These are phyloP conservation scores for Gavialis gangeticus DNA, from an alignment of 2,113 vertebrate species.

Conservation along the genomic window DNA sequence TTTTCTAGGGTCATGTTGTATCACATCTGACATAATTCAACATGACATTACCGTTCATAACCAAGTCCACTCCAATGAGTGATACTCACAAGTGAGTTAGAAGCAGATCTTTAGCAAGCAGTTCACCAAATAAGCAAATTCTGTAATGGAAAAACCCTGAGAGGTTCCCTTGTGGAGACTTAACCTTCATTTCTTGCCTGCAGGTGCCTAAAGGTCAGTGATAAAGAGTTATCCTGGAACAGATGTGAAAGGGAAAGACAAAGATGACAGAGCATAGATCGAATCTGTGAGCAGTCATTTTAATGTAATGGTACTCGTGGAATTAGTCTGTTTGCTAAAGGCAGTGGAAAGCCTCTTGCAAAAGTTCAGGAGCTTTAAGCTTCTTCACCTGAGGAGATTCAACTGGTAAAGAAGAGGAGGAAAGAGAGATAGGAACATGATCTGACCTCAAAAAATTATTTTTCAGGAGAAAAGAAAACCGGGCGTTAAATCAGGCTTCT, in stretches of 20 bases:
- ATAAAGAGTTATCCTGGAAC: neutral
- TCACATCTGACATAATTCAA: conserved; percentile 58
- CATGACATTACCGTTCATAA: conserved; percentile 60
- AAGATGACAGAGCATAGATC: neutral
- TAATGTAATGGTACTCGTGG: neutral
- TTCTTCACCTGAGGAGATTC: neutral
- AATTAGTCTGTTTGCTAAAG: neutral
- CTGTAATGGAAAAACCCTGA: conserved; percentile 37
- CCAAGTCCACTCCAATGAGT: conserved; percentile 2
- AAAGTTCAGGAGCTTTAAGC: neutral
- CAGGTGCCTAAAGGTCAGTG: neutral
- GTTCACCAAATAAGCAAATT: neutral
- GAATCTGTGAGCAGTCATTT: neutral
- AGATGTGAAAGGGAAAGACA: neutral
- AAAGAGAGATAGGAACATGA: neutral
- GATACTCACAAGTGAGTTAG: neutral
- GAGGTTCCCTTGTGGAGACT: neutral
- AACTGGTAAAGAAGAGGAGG: neutral
- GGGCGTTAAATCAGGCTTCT: neutral
- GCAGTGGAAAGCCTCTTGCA: neutral
- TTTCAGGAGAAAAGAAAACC: neutral
- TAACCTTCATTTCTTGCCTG: neutral
- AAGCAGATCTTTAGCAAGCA: neutral
- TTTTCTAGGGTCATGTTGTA: conserved; percentile 43
- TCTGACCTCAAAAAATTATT: neutral